These are phyloP conservation scores for Coronaproctus castanopsis DNA, from an alignment of 2,888 invertebrate species.

Conservation along the genomic window DNA sequence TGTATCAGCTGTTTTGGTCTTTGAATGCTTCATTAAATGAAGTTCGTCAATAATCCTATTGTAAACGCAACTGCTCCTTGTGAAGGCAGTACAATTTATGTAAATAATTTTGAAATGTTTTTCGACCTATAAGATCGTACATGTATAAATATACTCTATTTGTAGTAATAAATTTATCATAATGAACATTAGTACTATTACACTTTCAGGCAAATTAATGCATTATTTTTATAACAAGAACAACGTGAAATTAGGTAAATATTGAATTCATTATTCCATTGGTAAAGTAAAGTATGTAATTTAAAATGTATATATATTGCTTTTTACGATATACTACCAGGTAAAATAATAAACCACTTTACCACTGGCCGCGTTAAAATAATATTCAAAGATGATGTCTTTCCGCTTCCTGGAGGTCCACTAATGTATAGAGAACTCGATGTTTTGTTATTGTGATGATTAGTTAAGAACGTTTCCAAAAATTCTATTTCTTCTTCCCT, in stretches of 20 bases:
- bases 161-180: conserved; percentile 10
- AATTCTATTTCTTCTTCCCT: conserved; percentile 54
- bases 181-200: no score
- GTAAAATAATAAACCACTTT: no score
- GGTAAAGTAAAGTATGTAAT: no score
- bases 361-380: conserved; percentile 47
- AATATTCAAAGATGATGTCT: conserved; percentile 68
- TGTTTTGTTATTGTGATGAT: conserved; percentile 39
- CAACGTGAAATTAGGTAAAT: no score
- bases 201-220: no score
- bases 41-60: conserved; percentile 37
- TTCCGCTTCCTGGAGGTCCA: conserved; percentile 93
- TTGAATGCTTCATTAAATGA: conserved; percentile 42
- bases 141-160: conserved; percentile 8
- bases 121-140: conserved; percentile 30
- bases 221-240: no score
- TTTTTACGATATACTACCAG: no score
- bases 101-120: conserved; percentile 40
- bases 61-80: conserved; percentile 62
- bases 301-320: no score
- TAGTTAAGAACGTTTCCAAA: conserved; percentile 44
- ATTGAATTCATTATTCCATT: no score
- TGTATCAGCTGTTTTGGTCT: conserved; percentile 38
- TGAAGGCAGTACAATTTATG: conserved; percentile 74
- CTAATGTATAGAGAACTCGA: conserved; percentile 81